These are phyloP conservation scores for Chlorops oryzae DNA, from an alignment of 1,140 invertebrate genomes.

Conservation along the genomic window DNA sequence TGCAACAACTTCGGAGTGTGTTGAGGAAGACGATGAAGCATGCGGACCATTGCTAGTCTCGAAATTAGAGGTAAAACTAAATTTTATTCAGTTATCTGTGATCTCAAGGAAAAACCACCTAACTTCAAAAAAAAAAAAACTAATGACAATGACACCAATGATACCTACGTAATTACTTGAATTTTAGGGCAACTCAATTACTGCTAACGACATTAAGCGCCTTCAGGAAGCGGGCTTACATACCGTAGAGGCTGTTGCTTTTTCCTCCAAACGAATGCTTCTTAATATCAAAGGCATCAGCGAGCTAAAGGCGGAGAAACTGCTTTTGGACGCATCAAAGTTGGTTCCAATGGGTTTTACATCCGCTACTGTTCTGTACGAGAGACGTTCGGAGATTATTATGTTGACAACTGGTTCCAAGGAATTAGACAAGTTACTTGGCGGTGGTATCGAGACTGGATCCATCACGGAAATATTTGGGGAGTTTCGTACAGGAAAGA, in stretches of 20 bases:
- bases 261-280: slow-evolving; percentile 86
- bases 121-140: not conserved
- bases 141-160: not conserved
- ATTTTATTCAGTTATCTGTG: not conserved
- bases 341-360: slow-evolving; percentile 96
- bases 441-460: slow-evolving; percentile 97
- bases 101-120: not conserved
- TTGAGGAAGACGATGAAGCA: slow-evolving; percentile 32
- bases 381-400: slow-evolving; percentile 86
- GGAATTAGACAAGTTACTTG: slow-evolving; percentile 86
- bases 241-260: slow-evolving; percentile 94
- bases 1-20: slow-evolving; percentile 19
- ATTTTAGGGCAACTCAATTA: slow-evolving; percentile 68
- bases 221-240: slow-evolving; percentile 87
- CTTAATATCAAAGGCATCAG: slow-evolving; percentile 93
- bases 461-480: slow-evolving; percentile 99
- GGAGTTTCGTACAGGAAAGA: slow-evolving; percentile 97
- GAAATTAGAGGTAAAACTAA: slow-evolving; percentile 27
- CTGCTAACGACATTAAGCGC: slow-evolving; percentile 86
- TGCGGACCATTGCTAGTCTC: slow-evolving; percentile 28
- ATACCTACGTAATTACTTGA: not conserved
- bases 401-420: slow-evolving; percentile 88
- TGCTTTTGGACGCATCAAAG: slow-evolving; percentile 85
- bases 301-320: slow-evolving; percentile 95
- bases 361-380: slow-evolving; percentile 92